Base-by-base conservation (phyloP, 1,140 invertebrate genomes). In the Drosophila varians region DNA sequence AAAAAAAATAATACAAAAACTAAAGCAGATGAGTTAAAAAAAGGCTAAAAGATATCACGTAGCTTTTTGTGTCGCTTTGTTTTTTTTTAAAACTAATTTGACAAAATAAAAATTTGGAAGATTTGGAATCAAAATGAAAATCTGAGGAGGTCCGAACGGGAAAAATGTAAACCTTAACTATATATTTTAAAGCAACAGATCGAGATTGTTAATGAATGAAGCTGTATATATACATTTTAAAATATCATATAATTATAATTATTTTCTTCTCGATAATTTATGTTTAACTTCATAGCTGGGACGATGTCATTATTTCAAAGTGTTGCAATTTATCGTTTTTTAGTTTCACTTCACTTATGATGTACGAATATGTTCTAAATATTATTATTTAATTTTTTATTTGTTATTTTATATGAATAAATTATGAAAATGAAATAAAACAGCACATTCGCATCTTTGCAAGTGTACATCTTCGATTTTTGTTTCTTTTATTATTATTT, bases 141-240 rank as follows among this genome's bases (percentile, higher is more conserved):
- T 8, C 0, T 18, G 28, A n/a, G 56, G 49, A 62, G 18, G 26
- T 61, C 57, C 28, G 19, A n/a, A 58, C 26, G 60, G 16, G 36
- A 25, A 40, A 60, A 40, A 31, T 16, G n/a, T 36, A 36, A 26
- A 14, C 28, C 28, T 31, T 31, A 40, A 49, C 49, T 34, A 56
- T 72, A 69, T 53, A 43, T 43, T 73, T 73, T 64, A 65, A 73
- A 51, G 43, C 58, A 73, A 57, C 52, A 46, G 60, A 86, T 69
- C 77, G 74, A 75, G 82, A 74, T 86, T 80, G 82, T 80, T 80
- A 72, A 87, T 38, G 82, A 86, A 79, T 69, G 80, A 76, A 80
- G 82, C 80, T 86, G 80, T 86, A 86, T 86, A 86, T 86, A 86
- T 86, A 86, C 78, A 74, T 80, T 80, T 77, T 72, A 84, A 86